Conservation (phyloP, 2,113 vertebrate species). For the Clarias gariepinus region DNA sequence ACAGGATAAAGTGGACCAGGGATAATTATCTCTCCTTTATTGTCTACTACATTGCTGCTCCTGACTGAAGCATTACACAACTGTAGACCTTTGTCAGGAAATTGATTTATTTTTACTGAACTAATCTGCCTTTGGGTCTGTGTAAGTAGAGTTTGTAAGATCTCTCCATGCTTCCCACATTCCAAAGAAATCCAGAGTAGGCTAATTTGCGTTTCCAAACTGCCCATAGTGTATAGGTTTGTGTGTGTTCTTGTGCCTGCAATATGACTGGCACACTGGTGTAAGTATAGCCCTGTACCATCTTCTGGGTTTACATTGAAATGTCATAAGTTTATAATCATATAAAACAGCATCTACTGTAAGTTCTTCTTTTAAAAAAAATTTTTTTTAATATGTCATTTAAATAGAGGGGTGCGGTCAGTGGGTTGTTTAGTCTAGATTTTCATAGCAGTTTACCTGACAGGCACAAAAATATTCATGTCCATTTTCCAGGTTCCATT, state of each 20-base stretch:
- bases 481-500: too few relatives aligned
- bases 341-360: not conserved
- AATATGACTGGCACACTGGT: too few relatives aligned
- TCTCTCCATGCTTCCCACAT: too few relatives aligned
- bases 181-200: too few relatives aligned
- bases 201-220: too few relatives aligned
- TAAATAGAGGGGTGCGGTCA: too few relatives aligned
- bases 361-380: not conserved
- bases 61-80: too few relatives aligned
- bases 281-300: not conserved
- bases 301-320: not conserved
- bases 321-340: not conserved
- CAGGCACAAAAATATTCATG: not conserved
- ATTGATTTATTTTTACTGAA: not conserved
- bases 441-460: not conserved
- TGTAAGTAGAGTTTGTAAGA: too few relatives aligned
- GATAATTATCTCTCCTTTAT: not conserved
- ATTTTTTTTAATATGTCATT: not conserved
- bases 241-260: too few relatives aligned
- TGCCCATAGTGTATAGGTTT: too few relatives aligned
- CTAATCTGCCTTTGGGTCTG: too few relatives aligned
- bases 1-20: not conserved
- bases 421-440: not conserved
- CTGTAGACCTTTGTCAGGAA: not conserved
- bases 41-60: too few relatives aligned